phyloP scores from a whole-genome alignment of 2,888 invertebrate genomes.

The Ophraella communa region DNA sequence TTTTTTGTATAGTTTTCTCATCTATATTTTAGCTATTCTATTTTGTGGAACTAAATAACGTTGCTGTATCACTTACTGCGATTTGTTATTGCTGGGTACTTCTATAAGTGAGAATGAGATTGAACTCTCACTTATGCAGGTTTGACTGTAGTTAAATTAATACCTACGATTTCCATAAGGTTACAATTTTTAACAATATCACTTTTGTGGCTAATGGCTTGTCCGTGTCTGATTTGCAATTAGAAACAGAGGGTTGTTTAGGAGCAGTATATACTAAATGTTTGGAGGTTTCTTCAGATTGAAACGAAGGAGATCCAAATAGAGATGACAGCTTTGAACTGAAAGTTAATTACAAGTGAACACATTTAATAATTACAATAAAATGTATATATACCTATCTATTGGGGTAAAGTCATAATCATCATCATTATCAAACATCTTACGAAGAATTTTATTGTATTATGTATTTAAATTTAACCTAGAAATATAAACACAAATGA shows the following conservation, averaged over 20 bases:
- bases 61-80: too few relatives aligned
- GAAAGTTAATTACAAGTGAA: not conserved
- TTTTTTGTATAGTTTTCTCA: too few relatives aligned
- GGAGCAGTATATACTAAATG: slow-evolving; percentile 50
- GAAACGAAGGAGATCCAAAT: slow-evolving; percentile 39
- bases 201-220: slow-evolving; percentile 42
- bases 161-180: slow-evolving; percentile 49
- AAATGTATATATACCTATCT: slow-evolving; percentile 40
- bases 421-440: slow-evolving; percentile 45
- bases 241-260: slow-evolving; percentile 46
- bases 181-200: slow-evolving; percentile 47
- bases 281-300: slow-evolving; percentile 26
- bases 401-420: slow-evolving; percentile 50
- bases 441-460: slow-evolving; percentile 12
- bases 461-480: not conserved
- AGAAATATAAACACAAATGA: not conserved
- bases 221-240: slow-evolving; percentile 1
- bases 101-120: too few relatives aligned
- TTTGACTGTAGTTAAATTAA: not conserved
- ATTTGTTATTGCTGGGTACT: too few relatives aligned
- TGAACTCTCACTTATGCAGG: too few relatives aligned
- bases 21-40: too few relatives aligned
- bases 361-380: not conserved
- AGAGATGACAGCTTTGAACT: slow-evolving; percentile 50
- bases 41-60: too few relatives aligned